phyloP scores from a whole-genome alignment of 1,140 invertebrate species.

The Drosophila oshimai region DNA sequence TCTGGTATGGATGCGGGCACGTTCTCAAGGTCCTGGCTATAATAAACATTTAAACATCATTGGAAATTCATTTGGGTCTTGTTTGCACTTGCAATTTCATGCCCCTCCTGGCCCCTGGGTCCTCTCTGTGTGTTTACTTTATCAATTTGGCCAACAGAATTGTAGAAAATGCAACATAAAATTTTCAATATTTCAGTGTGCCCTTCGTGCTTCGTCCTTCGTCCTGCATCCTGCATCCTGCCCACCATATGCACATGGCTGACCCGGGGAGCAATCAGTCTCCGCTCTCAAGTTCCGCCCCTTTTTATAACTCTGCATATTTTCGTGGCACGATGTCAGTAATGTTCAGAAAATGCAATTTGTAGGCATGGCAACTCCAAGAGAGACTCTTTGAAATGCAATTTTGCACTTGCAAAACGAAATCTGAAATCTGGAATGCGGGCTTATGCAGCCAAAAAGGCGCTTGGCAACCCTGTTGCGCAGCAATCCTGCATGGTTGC shows the following conservation, averaged over 20 bases:
- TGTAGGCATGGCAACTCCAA: background rate
- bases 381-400: slow-evolving; percentile 9
- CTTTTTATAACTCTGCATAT: background rate
- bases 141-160: slow-evolving; percentile 62
- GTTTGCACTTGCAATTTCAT: slow-evolving; percentile 4
- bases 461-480: background rate
- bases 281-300: background rate
- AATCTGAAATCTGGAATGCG: slow-evolving; percentile 8
- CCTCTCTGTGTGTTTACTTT: slow-evolving; percentile 40
- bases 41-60: slow-evolving; percentile 73
- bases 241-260: background rate
- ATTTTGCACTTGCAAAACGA: slow-evolving; percentile 20
- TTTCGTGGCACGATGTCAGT: background rate
- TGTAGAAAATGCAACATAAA: slow-evolving; percentile 43
- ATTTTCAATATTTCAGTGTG: slow-evolving; percentile 52
- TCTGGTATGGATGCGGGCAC: background rate
- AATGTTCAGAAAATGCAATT: slow-evolving; percentile 10
- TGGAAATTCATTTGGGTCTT: slow-evolving; percentile 62
- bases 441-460: background rate
- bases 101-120: too few relatives aligned
- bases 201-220: too few relatives aligned
- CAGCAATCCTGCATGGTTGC: too few relatives aligned
- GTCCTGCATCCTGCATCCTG: too few relatives aligned
- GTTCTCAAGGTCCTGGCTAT: slow-evolving; percentile 34
- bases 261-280: slow-evolving; percentile 19